Evolutionary conservation across 2,888 invertebrate species (phyloP).

Genomic region (Pediacus dermestoides): DNA sequence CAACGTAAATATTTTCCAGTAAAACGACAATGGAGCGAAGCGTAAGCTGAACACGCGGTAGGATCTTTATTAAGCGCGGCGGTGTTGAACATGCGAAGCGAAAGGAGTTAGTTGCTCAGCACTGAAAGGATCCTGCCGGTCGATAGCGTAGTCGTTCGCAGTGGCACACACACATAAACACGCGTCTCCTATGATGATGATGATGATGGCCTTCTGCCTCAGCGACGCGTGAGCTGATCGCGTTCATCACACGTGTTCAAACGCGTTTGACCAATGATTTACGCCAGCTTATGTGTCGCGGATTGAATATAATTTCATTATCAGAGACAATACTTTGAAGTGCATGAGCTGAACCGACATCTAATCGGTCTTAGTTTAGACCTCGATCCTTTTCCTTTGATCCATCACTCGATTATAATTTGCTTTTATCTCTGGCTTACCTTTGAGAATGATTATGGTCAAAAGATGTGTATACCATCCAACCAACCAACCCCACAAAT

Average conservation of each 20-base stretch:
- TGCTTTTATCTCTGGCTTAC: no score
- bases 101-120: conserved; percentile 5
- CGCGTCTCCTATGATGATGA: conserved; percentile 8
- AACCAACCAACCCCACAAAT: no score
- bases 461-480: no score
- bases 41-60: no score
- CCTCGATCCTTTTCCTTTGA: no score
- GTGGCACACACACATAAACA: conserved; percentile 18
- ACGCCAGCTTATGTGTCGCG: conserved; percentile 28
- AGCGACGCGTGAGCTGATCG: conserved; percentile 25
- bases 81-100: conserved; percentile 13
- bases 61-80: no score
- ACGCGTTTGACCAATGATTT: conserved; percentile 34
- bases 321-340: conserved; percentile 33
- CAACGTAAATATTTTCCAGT: no score
- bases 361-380: no score
- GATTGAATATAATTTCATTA: conserved; percentile 28
- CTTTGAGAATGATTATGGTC: no score
- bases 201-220: conserved; percentile 10
- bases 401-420: no score
- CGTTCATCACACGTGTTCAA: conserved; percentile 22
- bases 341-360: no score
- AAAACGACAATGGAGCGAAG: no score
- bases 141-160: conserved; percentile 13
- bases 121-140: conserved; percentile 4